Evolutionary conservation across 2,888 invertebrate genomes (phyloP), one percentile per base, ranked within the genome.

Genomic region (Scaptomyza caliginosa): DNA sequence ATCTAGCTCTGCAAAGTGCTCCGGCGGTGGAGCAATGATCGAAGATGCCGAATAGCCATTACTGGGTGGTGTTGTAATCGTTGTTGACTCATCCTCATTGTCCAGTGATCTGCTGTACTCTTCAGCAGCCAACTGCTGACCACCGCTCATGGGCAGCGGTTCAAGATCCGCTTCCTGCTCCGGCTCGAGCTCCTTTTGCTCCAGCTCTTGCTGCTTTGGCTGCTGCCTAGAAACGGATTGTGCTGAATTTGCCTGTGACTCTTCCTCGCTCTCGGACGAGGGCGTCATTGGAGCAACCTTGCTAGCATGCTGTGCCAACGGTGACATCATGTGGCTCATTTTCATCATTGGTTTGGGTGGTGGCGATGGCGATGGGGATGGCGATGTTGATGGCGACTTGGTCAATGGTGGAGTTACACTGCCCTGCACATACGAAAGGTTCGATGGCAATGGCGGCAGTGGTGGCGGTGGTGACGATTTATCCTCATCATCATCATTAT

Each of bases 41-140:
- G 89, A 88, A n/a, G 90, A 90, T 8, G 82, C 89, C 4, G 90
- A 90, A 43, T 88, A 90, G 1, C 90, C 90, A 62, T 90, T 90
- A 59, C 90, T 90, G 0, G 90, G 89, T n/a, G 90, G 90, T 2
- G 90, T 90, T 4, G 90, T 90, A 17, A 90, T 90, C 28, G 90
- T 90, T 3, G 90, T 90, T 2, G 90, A 90, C 67, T 90, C 90
- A 62, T 90, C 90, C 45, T 90, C 90, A 46, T 88, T 89, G 45
- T 83, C 83, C 3, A 86, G 49, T 1, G 89, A 89, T 49, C 87
- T 76, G 23, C 85, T 89, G 38, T 81, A 84, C 13, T 89, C 89
- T 26, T 86, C 86, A 10, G 70, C 67, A 19, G 60, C 75, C 38
- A 76, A 16, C 50, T 75, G 65, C 46, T 81, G 51, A 17, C 65